Conservation (phyloP, 2,113 vertebrate species). For the Sterrhoptilus dennistouni region DNA sequence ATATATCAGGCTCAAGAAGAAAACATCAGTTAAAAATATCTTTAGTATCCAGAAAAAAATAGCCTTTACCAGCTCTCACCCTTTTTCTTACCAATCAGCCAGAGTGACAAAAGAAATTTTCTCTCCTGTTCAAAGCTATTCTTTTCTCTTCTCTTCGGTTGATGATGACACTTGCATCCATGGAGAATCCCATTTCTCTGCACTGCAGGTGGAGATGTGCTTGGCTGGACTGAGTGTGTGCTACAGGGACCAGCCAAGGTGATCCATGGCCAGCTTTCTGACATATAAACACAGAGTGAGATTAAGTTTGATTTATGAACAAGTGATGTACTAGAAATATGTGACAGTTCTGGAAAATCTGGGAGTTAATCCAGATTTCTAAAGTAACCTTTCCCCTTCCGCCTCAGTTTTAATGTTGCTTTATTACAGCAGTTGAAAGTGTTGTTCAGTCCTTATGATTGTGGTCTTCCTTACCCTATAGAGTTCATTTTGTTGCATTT, state of each 20-base stretch:
- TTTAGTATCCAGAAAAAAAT: background rate
- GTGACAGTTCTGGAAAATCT: background rate
- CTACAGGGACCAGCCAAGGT: background rate
- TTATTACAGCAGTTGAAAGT: background rate
- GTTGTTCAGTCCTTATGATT: background rate
- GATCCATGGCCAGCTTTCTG: background rate
- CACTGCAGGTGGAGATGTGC: background rate
- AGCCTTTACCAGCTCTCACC: background rate
- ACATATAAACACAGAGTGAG: background rate
- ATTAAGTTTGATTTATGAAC: background rate
- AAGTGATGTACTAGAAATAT: background rate
- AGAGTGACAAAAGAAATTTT: background rate
- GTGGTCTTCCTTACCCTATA: background rate
- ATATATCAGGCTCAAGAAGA: background rate
- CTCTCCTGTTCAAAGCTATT: background rate
- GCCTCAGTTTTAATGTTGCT: background rate
- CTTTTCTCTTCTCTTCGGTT: background rate
- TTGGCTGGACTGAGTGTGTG: fast-evolving
- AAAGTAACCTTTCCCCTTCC: fast-evolving
- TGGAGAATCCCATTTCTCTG: background rate
- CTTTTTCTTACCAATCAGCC: background rate
- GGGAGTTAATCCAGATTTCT: background rate
- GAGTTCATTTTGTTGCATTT: background rate
- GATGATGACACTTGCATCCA: background rate
- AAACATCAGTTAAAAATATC: background rate